Base-by-base conservation (phyloP, 2,888 invertebrate genomes). In the Hemithea aestivaria region DNA sequence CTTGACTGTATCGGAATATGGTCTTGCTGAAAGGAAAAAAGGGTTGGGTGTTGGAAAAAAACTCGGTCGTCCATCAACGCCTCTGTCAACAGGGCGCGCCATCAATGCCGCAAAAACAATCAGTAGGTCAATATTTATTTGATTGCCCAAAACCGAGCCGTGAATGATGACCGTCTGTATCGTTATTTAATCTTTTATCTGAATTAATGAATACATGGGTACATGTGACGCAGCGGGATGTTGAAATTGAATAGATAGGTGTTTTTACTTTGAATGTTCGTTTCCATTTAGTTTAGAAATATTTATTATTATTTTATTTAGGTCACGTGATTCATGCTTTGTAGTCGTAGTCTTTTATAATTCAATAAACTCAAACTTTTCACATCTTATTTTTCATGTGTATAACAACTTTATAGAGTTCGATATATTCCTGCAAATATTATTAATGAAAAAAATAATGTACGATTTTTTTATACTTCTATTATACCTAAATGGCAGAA, bases 51-150 rank as follows among this genome's bases (percentile, higher is more conserved):
- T 65, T 64, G 67, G 69, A 76, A 82, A n/a, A 81, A 79, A 79
- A 66, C 44, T 35, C 48, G 76, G 62, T 81, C 81, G 73, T 84
- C 70, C 69, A 83, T 84, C 83, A 84, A 67, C 43, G 68, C 70
- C 71, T 75, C 69, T 82, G 82, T 85, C 84, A 80, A 79, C 83
- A 73, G 57, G 64, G 67, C 57, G 61, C 61, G 71, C 69, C 75
- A 67, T 77, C 76, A 72, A 77, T 73, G 76, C 78, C 77, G 72
- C 77, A 82, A 82, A 82, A 83, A 82, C 79, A 85, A 85, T 85
- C 81, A 82, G 77, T 78, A 77, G 73, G 76, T 78, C 81, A 80
- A 84, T 84, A 80, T 83, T 81, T 81, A 81, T 84, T 80, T 80
- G 77, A 82, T 82, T 74, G 66, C 71, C 59, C 59, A 52, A 68